Base-by-base conservation (phyloP, 2,113 vertebrate species). In the Pterocles burchelli region DNA sequence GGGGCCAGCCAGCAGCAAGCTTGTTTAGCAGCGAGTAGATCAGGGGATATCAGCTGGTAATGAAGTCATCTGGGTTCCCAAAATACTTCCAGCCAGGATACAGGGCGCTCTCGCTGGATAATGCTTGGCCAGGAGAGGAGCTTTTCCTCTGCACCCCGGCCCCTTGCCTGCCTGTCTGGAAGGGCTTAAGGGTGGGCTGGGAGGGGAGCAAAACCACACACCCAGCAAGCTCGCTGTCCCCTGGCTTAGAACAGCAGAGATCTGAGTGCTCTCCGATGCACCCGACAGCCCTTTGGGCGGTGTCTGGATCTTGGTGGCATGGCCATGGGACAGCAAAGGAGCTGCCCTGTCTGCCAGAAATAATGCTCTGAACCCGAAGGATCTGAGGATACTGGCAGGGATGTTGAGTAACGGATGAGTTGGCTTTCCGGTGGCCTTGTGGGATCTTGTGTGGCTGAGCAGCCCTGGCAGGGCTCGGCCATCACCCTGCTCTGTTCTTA, bases 41-140 rank as follows among this genome's bases (percentile, higher is more conserved):
- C 76, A 63, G 83, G 94, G 83, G 43, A n/a, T 90, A 59, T 93
- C 90, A 92, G 68, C 86, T 95, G 89, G 43, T 76, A 15, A 71
- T 93, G 83, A 93, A 87, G 48, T 95, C 80, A 95, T 84, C 83
- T 71, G 72, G 68, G 79, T 95, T 95, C 95, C 93, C 86, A 88
- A 84, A 96, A 83, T 79, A 90, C 79, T 66, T 33, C 4, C 2
- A 82, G 55, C 7, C 61, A 89, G 94, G 80, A 74, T 95, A 16
- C 22, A 7, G 76, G 65, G 61, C 2, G 8, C 61, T 68, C 68
- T 51, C 6, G 2, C 65, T 10, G 1, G 59, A 25, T 77, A 78
- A 87, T 84, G 76, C 80, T 77, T 90, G 95, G 86, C 65, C 92
- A 63, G 36, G 52, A 78, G 76, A 84, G 72, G 90, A 81, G 61